Evolutionary conservation across 2,113 vertebrate genomes (phyloP).

Genomic region (Syngnathus scovelli): DNA sequence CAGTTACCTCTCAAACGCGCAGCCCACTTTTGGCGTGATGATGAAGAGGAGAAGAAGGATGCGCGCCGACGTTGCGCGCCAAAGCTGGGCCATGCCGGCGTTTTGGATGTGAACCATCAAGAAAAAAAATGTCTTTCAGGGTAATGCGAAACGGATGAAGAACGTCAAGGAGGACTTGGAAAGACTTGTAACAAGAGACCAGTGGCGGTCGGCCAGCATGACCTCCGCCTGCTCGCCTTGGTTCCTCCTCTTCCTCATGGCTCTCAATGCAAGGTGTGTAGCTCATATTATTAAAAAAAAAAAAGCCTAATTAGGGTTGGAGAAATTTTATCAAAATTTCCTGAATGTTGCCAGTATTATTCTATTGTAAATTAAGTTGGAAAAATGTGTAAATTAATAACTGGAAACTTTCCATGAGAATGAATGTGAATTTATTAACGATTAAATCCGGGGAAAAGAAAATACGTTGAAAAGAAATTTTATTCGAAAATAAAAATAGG

Average conservation of each 20-base stretch:
- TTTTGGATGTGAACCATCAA: neutral
- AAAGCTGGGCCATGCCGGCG: neutral
- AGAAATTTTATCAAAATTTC: neutral
- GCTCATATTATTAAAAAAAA: neutral
- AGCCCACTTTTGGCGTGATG: neutral
- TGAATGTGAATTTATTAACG: neutral
- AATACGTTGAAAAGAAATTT: too few relatives aligned
- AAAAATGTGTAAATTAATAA: neutral
- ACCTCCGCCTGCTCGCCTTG: slow-evolving; percentile 68
- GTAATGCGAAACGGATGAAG: slow-evolving; percentile 6
- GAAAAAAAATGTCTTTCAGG: neutral
- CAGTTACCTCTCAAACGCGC: neutral
- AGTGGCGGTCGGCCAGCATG: slow-evolving; percentile 60
- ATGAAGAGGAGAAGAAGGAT: neutral
- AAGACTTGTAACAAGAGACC: neutral
- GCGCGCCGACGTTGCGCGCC: neutral
- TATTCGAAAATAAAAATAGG: neutral
- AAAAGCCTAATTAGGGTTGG: neutral
- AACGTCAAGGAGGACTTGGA: slow-evolving; percentile 18
- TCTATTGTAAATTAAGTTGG: neutral
- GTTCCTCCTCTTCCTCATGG: slow-evolving; percentile 76
- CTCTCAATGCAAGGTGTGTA: slow-evolving; percentile 83
- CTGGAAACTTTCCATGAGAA: neutral
- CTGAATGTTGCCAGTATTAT: neutral
- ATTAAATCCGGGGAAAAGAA: too few relatives aligned